A percentile compares a stretch with the other conserved stretches of the same genome.
phyloP scores from a whole-genome alignment of 2,113 vertebrate genomes.

The Sarotherodon lohbergeri region DNA sequence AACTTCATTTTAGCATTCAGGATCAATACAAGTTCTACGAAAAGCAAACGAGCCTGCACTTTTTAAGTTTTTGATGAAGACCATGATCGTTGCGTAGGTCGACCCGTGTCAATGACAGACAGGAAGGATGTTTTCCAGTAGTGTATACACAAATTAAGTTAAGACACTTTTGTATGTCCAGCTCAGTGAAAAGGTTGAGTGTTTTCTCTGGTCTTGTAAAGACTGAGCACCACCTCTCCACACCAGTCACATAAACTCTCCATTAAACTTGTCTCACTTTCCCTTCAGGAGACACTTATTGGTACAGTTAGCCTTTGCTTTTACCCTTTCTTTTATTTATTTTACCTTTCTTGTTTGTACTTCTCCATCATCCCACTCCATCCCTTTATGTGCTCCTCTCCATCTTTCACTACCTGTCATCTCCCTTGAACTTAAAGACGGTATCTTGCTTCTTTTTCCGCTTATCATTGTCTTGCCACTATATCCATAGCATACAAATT shows the following conservation, averaged over 20 bases:
- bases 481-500: conserved; percentile 1
- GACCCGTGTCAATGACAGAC: neutral
- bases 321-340: conserved; percentile 24
- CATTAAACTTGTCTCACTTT: conserved; percentile 19
- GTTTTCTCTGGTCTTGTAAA: neutral
- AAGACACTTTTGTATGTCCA: neutral
- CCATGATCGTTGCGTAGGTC: neutral
- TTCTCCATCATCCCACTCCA: neutral
- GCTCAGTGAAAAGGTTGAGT: neutral
- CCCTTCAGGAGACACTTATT: conserved; percentile 10
- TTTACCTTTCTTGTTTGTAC: neutral
- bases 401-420: neutral
- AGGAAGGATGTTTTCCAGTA: neutral
- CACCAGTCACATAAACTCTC: conserved; percentile 1
- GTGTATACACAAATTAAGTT: neutral
- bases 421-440: neutral
- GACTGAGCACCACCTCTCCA: neutral
- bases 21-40: neutral
- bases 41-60: neutral
- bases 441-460: neutral
- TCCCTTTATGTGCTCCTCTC: neutral
- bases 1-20: neutral
- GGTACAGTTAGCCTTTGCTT: conserved; percentile 18
- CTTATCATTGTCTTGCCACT: neutral
- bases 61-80: neutral